Base-by-base conservation (phyloP, 2,797 vertebrate genomes). In the Cercopithecus diana region DNA sequence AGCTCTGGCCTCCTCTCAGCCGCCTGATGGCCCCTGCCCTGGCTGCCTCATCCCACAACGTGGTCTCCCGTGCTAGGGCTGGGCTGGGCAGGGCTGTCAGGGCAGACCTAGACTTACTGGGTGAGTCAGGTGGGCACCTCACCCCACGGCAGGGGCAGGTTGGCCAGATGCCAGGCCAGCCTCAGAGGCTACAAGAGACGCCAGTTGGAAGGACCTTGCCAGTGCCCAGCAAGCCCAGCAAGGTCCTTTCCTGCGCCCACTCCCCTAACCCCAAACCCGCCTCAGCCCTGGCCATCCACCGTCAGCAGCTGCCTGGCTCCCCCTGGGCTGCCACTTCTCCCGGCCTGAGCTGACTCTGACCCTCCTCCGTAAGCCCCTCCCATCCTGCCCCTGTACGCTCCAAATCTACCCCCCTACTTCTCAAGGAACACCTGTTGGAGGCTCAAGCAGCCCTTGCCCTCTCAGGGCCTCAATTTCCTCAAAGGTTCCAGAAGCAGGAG, bases 271-370 rank as follows among this genome's bases (percentile, higher is more conserved):
- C 67, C 67, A 36, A 70, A 15, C 26, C 26, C 41, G 2, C n/a
- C 55, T 19, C 61, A 33, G 30, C 30, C 64, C 61, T 19, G 3
- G 48, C 20, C 58, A 20, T 9, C 20, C 24, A 19, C 81, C 20
- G 7, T 75, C 22, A 39, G 41, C 73, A 36, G 4, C 50, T 8
- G 7, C 55, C 7, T 70, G 50, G 33, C 45, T 75, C 33, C 41
- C 17, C 5, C 3, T 2, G 2, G 24, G 39, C 17, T 4, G 1
- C 4, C 36, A 22, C 7, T 2, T 15, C 36, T 7, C 4, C 2
- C n/a, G 13, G 20, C 9, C 5, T 30, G 12, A 13, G 20, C 33
- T 1, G 33, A 0, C 5, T 14, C 58, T 10, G 43, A 2, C 4
- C 1, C 36, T 19, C 28, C 17, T 10, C 17, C 0, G 0, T 15